phyloP scores from a whole-genome alignment of 1,140 invertebrate species.

The Mya arenaria region DNA sequence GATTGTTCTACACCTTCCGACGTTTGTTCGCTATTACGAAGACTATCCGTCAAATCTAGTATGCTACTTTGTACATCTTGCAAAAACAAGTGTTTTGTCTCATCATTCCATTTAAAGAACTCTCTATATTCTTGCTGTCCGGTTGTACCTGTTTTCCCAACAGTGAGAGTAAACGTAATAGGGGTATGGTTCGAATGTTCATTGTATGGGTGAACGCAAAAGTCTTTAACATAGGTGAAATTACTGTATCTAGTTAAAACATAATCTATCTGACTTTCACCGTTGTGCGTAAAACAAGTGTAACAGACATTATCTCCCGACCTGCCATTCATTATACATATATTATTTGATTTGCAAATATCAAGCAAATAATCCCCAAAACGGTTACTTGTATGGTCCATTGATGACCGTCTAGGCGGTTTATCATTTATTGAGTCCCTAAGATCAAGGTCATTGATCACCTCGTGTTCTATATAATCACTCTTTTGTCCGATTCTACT shows the following conservation, averaged over 20 bases:
- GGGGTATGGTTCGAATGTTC: neutral
- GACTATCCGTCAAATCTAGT: neutral
- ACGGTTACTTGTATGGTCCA: neutral
- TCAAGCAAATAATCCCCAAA: constrained; percentile 11
- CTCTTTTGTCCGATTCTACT: constrained; percentile 1
- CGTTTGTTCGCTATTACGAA: neutral
- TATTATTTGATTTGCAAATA: constrained; percentile 11
- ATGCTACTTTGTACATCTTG: neutral
- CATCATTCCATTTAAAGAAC: neutral
- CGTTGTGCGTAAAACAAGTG: neutral
- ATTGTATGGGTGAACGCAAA: neutral
- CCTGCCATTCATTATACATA: neutral
- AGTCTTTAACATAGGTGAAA: neutral
- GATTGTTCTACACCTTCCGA: neutral
- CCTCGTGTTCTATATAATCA: neutral
- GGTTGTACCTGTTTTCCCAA: neutral
- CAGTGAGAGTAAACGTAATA: neutral
- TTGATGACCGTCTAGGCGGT: neutral
- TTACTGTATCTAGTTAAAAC: neutral
- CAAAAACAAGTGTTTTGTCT: neutral
- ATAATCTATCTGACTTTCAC: constrained; percentile 6
- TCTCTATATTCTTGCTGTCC: neutral
- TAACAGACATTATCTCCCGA: neutral
- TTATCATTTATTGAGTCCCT: neutral
- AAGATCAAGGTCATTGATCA: neutral